These are phyloP conservation scores for Cyphomyrmex costatus DNA, from an alignment of 1,140 invertebrate genomes.

Conservation along the genomic window DNA sequence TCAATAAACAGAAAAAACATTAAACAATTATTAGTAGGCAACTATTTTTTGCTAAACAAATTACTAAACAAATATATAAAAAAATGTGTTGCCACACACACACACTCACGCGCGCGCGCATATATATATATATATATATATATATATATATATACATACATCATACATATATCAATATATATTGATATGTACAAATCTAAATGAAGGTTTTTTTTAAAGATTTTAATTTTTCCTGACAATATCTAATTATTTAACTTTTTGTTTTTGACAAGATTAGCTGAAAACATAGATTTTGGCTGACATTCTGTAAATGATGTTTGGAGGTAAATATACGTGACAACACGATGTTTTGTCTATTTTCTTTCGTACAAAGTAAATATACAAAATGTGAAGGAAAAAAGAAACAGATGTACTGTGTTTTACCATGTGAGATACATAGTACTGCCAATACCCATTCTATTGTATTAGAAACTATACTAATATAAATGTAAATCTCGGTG, in stretches of 20 bases:
- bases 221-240: not conserved
- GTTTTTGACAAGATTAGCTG: constrained; percentile 22
- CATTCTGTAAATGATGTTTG: constrained; percentile 20
- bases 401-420: constrained; percentile 45
- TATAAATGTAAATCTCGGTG: constrained; percentile 63
- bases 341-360: constrained; percentile 30
- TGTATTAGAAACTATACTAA: constrained; percentile 65
- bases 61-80: constrained; percentile 4
- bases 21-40: not conserved
- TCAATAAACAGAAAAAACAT: not conserved
- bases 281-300: constrained; percentile 8
- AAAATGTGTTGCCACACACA: too few species aligned
- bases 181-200: not conserved
- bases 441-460: constrained; percentile 51
- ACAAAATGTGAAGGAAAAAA: constrained; percentile 33
- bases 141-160: too few species aligned
- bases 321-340: constrained; percentile 18
- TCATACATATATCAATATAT: not conserved
- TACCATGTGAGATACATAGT: constrained; percentile 47
- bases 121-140: too few species aligned
- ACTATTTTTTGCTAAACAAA: not conserved
- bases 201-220: constrained; percentile 4
- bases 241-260: constrained; percentile 11
- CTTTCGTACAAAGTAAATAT: constrained; percentile 33
- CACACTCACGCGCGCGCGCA: too few species aligned